A percentile compares a stretch with the other conserved stretches of the same genome.
Conservation (phyloP, 1,140 invertebrate genomes). For the Pseudomyrmex concolor region DNA sequence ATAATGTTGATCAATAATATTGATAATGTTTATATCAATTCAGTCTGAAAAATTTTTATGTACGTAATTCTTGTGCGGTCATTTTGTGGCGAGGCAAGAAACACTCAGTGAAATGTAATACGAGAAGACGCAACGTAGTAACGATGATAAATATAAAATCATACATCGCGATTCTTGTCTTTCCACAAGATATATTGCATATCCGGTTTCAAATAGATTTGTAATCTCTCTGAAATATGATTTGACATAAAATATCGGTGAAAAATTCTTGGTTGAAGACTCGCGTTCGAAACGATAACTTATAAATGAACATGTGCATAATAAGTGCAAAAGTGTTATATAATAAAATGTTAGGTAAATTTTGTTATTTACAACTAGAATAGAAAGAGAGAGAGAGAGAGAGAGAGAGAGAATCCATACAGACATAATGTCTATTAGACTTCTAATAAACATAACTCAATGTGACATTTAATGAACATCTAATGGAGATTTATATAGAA, state of each 20-base stretch:
- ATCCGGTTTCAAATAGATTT: constrained; percentile 34
- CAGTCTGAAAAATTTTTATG: neutral
- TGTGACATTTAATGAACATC: too few relatives aligned
- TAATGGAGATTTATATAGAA: too few relatives aligned
- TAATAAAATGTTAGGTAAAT: neutral
- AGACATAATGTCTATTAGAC: too few relatives aligned
- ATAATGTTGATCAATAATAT: too few relatives aligned
- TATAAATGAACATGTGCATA: neutral
- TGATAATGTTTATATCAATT: neutral
- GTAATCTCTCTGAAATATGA: constrained; percentile 5
- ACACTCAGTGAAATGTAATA: constrained; percentile 12
- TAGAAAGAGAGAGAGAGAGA: too few relatives aligned
- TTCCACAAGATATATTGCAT: neutral
- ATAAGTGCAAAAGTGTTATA: constrained; percentile 12
- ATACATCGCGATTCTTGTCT: constrained; percentile 21
- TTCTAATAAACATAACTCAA: too few relatives aligned
- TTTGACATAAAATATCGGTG: neutral
- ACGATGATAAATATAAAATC: constrained; percentile 11
- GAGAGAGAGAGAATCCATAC: too few relatives aligned
- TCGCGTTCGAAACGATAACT: constrained; percentile 9
- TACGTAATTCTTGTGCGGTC: constrained; percentile 1
- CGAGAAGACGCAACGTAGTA: neutral
- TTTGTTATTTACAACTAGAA: too few relatives aligned
- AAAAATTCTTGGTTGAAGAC: neutral
- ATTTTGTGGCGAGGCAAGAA: neutral